These are phyloP conservation scores for Pitangus sulphuratus DNA, from an alignment of 2,797 vertebrate species.

Conservation along the genomic window DNA sequence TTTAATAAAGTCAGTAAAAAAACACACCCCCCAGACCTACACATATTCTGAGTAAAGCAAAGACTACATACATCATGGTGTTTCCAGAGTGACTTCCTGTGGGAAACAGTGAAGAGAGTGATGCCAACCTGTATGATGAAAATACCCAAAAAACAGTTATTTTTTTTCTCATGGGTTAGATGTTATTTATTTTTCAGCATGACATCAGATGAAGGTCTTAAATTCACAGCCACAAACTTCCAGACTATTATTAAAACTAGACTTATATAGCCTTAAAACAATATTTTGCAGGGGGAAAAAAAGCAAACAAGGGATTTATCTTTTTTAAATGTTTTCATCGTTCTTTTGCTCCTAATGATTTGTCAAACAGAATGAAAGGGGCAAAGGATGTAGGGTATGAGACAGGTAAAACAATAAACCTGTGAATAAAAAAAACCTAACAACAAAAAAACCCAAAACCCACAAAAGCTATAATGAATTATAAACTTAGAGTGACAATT, in stretches of 20 bases:
- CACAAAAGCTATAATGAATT: not conserved
- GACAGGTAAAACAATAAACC: not conserved
- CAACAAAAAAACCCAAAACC: not conserved
- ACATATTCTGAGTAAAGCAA: not conserved
- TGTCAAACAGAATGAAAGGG: not conserved
- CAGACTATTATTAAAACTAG: not conserved
- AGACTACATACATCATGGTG: conserved; percentile 89
- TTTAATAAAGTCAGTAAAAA: not conserved
- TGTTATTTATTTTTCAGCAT: not conserved
- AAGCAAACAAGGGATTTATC: not conserved
- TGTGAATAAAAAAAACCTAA: not conserved
- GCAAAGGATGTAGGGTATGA: not conserved
- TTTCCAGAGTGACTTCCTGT: conserved; percentile 98
- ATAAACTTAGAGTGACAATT: not conserved
- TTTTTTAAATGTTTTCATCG: not conserved
- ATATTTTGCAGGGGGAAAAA: not conserved
- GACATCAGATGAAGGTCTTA: not conserved
- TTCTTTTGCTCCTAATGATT: not conserved
- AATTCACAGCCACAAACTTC: not conserved
- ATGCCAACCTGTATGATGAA: conserved; percentile 89
- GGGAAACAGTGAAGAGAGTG: conserved; percentile 95
- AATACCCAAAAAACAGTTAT: not conserved
- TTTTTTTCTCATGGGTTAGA: not conserved
- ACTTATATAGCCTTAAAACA: not conserved
- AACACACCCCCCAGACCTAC: not conserved